phyloP scores from a whole-genome alignment of 2,113 vertebrate genomes.

The Microcebus jonahi region DNA sequence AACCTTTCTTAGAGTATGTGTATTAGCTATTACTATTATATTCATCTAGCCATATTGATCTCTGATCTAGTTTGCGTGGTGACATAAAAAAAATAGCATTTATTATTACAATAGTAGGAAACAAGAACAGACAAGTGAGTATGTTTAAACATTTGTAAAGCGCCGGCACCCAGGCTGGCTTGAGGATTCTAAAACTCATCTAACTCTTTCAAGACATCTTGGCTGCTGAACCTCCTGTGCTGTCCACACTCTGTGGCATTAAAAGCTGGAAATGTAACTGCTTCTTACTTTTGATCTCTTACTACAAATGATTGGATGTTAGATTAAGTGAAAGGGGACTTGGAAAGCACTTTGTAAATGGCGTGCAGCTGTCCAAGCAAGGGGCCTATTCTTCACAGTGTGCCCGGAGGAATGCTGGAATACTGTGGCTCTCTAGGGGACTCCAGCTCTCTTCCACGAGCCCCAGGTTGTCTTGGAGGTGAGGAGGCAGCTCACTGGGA shows the following conservation, averaged over 20 bases:
- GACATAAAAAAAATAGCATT: constrained; percentile 28
- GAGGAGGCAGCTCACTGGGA: neutral
- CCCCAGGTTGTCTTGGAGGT: neutral
- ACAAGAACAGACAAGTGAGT: neutral
- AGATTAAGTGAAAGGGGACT: neutral
- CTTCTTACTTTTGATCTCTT: constrained; percentile 18
- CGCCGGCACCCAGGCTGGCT: neutral
- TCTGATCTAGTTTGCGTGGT: constrained; percentile 24
- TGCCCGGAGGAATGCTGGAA: neutral
- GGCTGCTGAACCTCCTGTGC: neutral
- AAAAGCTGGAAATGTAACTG: neutral
- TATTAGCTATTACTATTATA: neutral
- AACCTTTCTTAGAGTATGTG: constrained; percentile 29
- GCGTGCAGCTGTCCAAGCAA: neutral
- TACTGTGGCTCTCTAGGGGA: neutral
- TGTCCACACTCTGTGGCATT: neutral
- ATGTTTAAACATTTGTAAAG: neutral
- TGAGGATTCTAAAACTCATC: neutral
- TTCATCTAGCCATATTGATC: constrained; percentile 16
- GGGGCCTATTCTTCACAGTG: neutral
- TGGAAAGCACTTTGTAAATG: neutral
- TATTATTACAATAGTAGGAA: neutral
- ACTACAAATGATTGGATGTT: neutral
- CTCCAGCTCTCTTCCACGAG: neutral
- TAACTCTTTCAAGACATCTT: neutral